Base-by-base conservation (phyloP, 2,888 invertebrate genomes). In the Nemurella pictetii region DNA sequence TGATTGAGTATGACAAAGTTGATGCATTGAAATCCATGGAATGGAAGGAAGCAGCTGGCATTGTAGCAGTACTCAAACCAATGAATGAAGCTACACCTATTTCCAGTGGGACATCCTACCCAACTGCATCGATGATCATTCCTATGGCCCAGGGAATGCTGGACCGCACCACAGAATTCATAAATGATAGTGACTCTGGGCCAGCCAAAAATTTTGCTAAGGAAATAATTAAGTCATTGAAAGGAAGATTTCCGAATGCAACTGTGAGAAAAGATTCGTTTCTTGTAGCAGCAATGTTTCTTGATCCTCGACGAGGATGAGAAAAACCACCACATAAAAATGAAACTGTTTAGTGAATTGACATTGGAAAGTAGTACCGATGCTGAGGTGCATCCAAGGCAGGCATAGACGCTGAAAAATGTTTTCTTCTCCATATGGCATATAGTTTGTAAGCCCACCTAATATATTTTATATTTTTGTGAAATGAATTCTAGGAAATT, bases 301-400 rank as follows among this genome's bases (percentile, higher is more conserved):
- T 80, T 25, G 80, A 80, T 32, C 80, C 80, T 20, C 15, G 80
- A 32, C n/a, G n/a, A n/a, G n/a, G n/a, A n/a, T n/a, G n/a, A n/a
- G n/a, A n/a, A n/a, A n/a, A n/a, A n/a, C n/a, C n/a, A n/a, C n/a
- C n/a, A n/a, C n/a, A n/a, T n/a, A n/a, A n/a, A n/a, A n/a, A n/a
- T n/a, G n/a, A n/a, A n/a, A n/a, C n/a, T n/a, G n/a, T n/a, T n/a
- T n/a, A n/a, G n/a, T n/a, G n/a, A n/a, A n/a, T n/a, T n/a, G n/a
- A n/a, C n/a, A n/a, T n/a, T n/a, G n/a, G n/a, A n/a, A n/a, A n/a
- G n/a, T n/a, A n/a, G n/a, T n/a, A n/a, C n/a, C n/a, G n/a, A n/a
- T n/a, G n/a, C n/a, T n/a, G n/a, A n/a, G n/a, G n/a, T n/a, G n/a
- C n/a, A n/a, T n/a, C n/a, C n/a, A n/a, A n/a, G n/a, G n/a, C n/a